Conservation (phyloP, 2,797 vertebrate species). For the Acanthopagrus latus region DNA sequence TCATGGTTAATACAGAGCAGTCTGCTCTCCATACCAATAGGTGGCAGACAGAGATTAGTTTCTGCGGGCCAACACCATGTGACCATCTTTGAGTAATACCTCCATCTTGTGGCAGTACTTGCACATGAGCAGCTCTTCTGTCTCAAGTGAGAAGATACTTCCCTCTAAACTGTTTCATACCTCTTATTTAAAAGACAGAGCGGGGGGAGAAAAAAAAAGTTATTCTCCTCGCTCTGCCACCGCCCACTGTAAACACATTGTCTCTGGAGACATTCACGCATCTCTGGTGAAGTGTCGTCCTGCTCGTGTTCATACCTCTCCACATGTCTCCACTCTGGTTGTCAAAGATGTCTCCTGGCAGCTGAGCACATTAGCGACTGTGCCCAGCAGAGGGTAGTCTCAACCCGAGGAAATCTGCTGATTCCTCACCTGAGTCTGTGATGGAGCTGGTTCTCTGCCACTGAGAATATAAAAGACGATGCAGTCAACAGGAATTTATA, state of each 20-base stretch:
- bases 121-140: constrained; percentile 16
- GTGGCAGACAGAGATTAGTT: constrained; percentile 47
- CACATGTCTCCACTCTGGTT: constrained; percentile 11
- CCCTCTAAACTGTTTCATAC: neutral
- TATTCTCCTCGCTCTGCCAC: neutral
- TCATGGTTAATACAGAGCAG: neutral
- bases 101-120: constrained; percentile 73
- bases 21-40: constrained; percentile 42
- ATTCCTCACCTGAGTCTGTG: constrained; percentile 23
- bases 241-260: neutral
- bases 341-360: constrained; percentile 7
- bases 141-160: neutral
- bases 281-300: constrained; percentile 8
- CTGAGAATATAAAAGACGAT: constrained; percentile 21
- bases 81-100: constrained; percentile 47
- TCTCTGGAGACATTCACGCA: neutral
- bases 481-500: constrained; percentile 9
- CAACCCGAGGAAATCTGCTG: constrained; percentile 15
- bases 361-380: neutral
- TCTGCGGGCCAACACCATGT: neutral
- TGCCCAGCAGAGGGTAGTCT: constrained; percentile 78
- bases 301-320: neutral
- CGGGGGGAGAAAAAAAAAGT: neutral
- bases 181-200: neutral
- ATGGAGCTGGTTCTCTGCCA: constrained; percentile 21